Evolutionary conservation across 2,113 vertebrate genomes (phyloP).

Genomic region (Leptosomus discolor): DNA sequence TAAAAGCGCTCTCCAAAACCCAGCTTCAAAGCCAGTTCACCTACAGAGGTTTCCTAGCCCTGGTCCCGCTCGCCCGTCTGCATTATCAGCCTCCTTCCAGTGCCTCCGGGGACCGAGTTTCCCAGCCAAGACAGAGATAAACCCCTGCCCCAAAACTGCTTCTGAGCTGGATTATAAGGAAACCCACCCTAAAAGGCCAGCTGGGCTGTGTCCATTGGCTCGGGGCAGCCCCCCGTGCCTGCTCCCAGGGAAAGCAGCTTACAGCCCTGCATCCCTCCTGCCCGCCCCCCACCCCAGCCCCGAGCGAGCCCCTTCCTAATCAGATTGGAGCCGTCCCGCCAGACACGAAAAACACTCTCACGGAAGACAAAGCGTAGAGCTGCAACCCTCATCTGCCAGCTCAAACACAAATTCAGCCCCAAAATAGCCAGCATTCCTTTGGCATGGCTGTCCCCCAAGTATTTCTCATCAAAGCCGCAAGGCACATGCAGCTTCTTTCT

Average conservation of each 20-base stretch:
- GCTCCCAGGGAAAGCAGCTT: neutral
- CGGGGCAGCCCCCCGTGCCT: fast-evolving
- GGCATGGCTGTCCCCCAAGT: neutral
- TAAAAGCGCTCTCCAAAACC: neutral
- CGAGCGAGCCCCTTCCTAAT: neutral
- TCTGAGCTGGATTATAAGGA: neutral
- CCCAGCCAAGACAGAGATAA: neutral
- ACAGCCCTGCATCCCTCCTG: neutral
- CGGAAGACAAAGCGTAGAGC: neutral
- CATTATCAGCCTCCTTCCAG: neutral
- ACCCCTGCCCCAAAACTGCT: neutral
- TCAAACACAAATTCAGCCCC: neutral
- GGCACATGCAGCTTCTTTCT: neutral
- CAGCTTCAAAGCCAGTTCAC: neutral
- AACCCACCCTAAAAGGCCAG: neutral
- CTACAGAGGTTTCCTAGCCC: neutral
- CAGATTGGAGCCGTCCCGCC: neutral
- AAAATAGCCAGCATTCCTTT: neutral
- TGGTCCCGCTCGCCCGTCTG: fast-evolving
- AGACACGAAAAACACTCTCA: neutral
- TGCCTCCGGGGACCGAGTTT: neutral
- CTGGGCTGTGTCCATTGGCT: neutral
- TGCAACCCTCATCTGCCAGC: neutral
- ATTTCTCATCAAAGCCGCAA: neutral
- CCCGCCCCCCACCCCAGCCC: no score